Conservation (phyloP, 1,140 invertebrate species). For the Cotesia vestalis region DNA sequence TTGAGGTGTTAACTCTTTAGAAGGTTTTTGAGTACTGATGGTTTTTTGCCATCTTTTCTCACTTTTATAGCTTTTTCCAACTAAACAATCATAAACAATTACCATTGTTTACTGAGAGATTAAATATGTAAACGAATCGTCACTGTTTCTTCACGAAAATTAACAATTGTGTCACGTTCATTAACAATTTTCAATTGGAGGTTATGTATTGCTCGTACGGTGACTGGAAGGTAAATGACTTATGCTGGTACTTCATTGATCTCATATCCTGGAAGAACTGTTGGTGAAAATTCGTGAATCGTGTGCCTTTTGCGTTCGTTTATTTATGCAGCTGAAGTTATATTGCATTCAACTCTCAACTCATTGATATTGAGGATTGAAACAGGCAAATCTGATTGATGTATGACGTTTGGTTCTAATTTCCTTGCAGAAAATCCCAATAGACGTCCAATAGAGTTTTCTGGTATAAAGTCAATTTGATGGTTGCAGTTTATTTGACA, state of each 20-base stretch:
- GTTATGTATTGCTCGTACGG: neutral
- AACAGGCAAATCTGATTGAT: constrained; percentile 9
- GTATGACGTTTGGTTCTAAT: constrained; percentile 9
- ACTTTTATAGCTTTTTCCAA: neutral
- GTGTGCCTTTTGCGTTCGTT: constrained; percentile 9
- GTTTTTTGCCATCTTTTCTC: neutral
- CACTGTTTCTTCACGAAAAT: constrained; percentile 13
- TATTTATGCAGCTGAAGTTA: constrained; percentile 23
- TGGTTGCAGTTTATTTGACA: constrained; percentile 7
- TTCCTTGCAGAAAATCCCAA: neutral
- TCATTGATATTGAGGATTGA: neutral
- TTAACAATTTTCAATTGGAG: neutral
- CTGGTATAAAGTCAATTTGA: neutral
- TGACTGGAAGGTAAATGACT: constrained; percentile 11
- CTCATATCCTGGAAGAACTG: constrained; percentile 9
- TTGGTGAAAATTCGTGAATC: constrained; percentile 8
- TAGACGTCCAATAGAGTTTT: constrained; percentile 3
- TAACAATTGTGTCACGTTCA: constrained; percentile 16
- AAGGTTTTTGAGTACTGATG: constrained; percentile 1
- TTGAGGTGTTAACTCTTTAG: constrained; percentile 8
- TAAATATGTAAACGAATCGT: constrained; percentile 14
- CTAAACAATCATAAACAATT: neutral
- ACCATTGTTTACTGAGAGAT: neutral
- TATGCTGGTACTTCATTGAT: constrained; percentile 20
- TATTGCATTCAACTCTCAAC: constrained; percentile 23